Percentiles rank a stretch among this genome's conserved stretches.
Conservation (phyloP, 2,888 invertebrate genomes). For the Ectemnius continuus region DNA sequence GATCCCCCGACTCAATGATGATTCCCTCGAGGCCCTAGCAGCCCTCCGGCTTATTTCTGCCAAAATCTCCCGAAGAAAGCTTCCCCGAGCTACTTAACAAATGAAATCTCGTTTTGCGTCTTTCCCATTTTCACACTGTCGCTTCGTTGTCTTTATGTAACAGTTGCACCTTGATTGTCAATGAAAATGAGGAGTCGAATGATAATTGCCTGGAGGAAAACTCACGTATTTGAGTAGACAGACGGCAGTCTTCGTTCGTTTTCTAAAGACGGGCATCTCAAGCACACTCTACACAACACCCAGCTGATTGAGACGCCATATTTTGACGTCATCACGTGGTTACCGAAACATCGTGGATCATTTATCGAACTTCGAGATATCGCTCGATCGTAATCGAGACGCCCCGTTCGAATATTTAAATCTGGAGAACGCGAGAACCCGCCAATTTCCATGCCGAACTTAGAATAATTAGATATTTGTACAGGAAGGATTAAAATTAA, state of each 20-base stretch:
- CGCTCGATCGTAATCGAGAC: too few relatives aligned
- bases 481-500: too few relatives aligned
- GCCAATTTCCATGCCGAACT: too few relatives aligned
- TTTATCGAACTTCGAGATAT: slow-evolving; percentile 37
- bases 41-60: not conserved
- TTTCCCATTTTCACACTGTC: slow-evolving; percentile 40
- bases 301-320: slow-evolving; percentile 77
- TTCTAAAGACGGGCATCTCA: slow-evolving; percentile 75
- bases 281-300: slow-evolving; percentile 76
- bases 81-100: slow-evolving; percentile 60
- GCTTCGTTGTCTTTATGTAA: slow-evolving; percentile 1
- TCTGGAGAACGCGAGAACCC: too few relatives aligned
- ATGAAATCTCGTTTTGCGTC: slow-evolving; percentile 68
- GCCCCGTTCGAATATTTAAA: too few relatives aligned
- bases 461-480: too few relatives aligned
- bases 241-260: slow-evolving; percentile 71
- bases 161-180: not conserved
- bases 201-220: slow-evolving; percentile 42
- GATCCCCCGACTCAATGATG: slow-evolving; percentile 12
- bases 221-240: slow-evolving; percentile 73
- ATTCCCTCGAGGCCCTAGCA: not conserved
- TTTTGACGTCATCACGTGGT: slow-evolving; percentile 74
- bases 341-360: slow-evolving; percentile 37
- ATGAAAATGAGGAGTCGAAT: not conserved
- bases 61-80: slow-evolving; percentile 32